phyloP scores from a whole-genome alignment of 2,888 invertebrate species.

The Doris montereyensis region DNA sequence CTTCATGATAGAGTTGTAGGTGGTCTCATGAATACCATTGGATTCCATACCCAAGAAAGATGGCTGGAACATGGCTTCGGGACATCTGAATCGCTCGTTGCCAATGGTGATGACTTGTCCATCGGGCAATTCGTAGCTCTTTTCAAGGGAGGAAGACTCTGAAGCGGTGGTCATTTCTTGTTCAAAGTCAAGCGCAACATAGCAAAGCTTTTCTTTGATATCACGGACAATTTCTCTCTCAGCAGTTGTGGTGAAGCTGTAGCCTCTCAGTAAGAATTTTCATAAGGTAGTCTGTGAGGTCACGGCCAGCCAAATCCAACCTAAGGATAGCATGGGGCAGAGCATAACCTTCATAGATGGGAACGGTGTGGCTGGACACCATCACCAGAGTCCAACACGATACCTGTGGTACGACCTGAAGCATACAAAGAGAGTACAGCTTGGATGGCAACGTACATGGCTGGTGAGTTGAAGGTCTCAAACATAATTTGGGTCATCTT shows the following conservation, averaged over 20 bases:
- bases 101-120: conserved; percentile 70
- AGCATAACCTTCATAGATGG: no score
- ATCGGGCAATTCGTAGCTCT: conserved; percentile 85
- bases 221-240: no score
- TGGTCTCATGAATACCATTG: conserved; percentile 70
- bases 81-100: conserved; percentile 66
- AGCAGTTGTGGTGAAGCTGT: no score
- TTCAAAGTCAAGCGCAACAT: conserved; percentile 88
- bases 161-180: conserved; percentile 90
- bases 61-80: conserved; percentile 64
- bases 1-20: no score
- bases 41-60: conserved; percentile 70
- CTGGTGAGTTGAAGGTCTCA: no score
- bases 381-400: conserved; percentile 94
- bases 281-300: conserved; percentile 61
- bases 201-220: no score
- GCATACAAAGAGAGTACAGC: no score
- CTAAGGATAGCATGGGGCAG: conserved; percentile 58
- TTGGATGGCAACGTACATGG: no score
- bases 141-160: conserved; percentile 90
- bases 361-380: conserved; percentile 95
- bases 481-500: no score
- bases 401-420: no score
- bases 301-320: conserved; percentile 58
- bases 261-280: conserved; percentile 75